Evolutionary conservation across 2,888 invertebrate species (phyloP).

Genomic region (Heliconius aoede): DNA sequence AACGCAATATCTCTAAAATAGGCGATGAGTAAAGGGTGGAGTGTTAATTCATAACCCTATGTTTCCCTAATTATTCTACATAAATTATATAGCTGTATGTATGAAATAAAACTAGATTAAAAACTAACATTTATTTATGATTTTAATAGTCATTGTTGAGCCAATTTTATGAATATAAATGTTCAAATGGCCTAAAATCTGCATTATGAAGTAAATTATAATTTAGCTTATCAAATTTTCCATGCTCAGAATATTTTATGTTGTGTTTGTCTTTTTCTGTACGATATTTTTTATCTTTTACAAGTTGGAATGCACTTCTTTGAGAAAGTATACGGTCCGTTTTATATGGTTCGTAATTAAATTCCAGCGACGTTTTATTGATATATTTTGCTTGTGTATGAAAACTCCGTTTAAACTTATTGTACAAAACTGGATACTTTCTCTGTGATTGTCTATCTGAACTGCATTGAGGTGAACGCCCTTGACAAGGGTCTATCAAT

Average conservation of each 20-base stretch:
- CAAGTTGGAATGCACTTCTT: background rate
- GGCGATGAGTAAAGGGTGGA: background rate
- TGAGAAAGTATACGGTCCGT: background rate
- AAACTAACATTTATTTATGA: background rate
- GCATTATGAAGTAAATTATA: background rate
- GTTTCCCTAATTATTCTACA: background rate
- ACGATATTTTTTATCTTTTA: background rate
- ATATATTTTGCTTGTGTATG: background rate
- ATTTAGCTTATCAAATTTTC: background rate
- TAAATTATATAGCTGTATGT: background rate
- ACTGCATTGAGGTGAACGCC: background rate
- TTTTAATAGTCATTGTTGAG: background rate
- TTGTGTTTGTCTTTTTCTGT: background rate
- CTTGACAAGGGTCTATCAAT: background rate
- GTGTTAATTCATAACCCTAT: background rate
- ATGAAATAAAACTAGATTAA: background rate
- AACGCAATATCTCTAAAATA: background rate
- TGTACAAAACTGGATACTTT: background rate
- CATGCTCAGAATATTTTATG: background rate
- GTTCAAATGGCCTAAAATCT: background rate
- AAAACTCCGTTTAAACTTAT: slow-evolving; percentile 1
- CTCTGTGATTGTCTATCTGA: background rate
- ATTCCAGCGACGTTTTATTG: background rate
- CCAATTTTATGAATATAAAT: background rate
- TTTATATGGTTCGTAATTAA: background rate